phyloP scores from a whole-genome alignment of 2,113 vertebrate species.

The Coracopsis vasa region DNA sequence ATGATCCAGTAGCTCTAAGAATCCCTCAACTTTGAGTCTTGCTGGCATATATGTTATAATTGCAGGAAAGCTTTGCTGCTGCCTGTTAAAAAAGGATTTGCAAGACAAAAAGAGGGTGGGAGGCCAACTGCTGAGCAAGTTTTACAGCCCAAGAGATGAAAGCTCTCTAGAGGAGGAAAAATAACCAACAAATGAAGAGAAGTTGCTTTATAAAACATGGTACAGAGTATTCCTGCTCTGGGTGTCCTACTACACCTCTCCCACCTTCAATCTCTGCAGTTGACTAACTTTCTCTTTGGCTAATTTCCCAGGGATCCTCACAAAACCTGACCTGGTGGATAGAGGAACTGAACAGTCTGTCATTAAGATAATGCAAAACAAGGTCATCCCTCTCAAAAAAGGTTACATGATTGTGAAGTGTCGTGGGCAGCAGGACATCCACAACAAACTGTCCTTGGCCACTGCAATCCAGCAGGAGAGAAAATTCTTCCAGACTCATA shows the following conservation, averaged over 20 bases:
- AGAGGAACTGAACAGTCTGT: conserved; percentile 80
- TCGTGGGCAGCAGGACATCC: conserved; percentile 81
- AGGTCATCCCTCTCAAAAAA: conserved; percentile 79
- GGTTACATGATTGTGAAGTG: conserved; percentile 93
- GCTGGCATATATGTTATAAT: neutral
- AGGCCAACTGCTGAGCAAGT: neutral
- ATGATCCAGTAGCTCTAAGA: neutral
- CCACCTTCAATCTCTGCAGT: neutral
- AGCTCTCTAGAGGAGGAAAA: neutral
- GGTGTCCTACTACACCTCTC: neutral
- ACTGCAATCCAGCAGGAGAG: conserved; percentile 78
- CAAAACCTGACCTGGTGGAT: conserved; percentile 90
- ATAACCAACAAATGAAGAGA: neutral
- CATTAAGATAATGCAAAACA: conserved; percentile 78
- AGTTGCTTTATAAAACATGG: neutral
- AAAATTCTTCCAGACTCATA: conserved; percentile 80
- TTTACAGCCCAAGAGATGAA: neutral
- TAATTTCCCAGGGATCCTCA: conserved; percentile 82
- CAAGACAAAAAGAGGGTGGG: neutral
- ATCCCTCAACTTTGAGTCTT: neutral
- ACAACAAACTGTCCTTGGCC: conserved; percentile 70
- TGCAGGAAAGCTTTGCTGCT: neutral
- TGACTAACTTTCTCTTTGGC: neutral
- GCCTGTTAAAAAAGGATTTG: neutral
- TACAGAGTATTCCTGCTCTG: fast-evolving